phyloP scores from a whole-genome alignment of 2,888 invertebrate species.

The Adelphocoris suturalis region DNA sequence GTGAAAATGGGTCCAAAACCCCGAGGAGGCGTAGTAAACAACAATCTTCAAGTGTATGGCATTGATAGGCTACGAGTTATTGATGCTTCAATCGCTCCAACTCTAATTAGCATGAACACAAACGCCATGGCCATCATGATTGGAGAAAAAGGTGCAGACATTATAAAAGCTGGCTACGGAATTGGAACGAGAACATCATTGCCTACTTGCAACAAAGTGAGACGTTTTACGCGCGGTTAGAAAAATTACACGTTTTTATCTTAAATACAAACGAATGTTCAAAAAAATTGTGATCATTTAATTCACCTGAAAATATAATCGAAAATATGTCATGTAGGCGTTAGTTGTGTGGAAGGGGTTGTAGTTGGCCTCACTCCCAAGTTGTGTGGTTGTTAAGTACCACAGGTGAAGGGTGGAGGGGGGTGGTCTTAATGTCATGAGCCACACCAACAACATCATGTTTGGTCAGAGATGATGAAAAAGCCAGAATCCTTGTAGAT shows the following conservation, averaged over 20 bases:
- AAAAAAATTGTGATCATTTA: neutral
- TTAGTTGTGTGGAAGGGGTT: no score
- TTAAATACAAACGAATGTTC: neutral
- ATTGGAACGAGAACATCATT: neutral
- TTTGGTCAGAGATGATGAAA: no score
- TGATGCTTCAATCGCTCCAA: constrained; percentile 85
- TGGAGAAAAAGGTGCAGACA: constrained; percentile 86
- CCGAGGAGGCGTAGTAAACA: constrained; percentile 83
- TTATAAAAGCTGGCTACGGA: constrained; percentile 80
- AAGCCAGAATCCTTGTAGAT: no score
- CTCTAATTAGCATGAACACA: constrained; percentile 86
- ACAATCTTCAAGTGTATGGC: constrained; percentile 81
- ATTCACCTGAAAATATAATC: neutral
- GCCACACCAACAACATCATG: no score
- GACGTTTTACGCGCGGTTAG: neutral
- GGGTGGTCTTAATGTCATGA: no score
- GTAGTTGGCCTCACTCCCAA: no score
- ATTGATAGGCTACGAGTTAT: constrained; percentile 83
- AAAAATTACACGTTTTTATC: neutral
- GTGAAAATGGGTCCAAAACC: constrained; percentile 87
- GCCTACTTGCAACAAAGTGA: neutral
- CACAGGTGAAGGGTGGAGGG: no score
- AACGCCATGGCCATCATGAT: constrained; percentile 86
- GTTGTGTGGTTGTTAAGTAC: no score
- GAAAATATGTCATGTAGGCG: neutral